Evolutionary conservation across 2,888 invertebrate genomes (phyloP).

Genomic region (Eilema griseolum): DNA sequence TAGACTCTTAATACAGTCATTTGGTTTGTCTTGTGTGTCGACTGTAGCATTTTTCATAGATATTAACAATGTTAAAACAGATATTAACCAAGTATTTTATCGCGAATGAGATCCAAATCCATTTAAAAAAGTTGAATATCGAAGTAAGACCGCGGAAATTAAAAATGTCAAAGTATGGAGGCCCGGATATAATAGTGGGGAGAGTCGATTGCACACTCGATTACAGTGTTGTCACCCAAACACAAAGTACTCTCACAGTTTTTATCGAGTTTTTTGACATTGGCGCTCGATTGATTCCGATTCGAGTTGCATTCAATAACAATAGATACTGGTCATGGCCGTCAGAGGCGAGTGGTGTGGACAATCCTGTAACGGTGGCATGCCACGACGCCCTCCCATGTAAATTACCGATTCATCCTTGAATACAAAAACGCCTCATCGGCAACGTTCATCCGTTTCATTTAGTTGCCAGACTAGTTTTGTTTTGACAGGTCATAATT

Average conservation of each 20-base stretch:
- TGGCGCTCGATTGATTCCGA: conserved; percentile 73
- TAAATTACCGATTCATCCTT: conserved; percentile 62
- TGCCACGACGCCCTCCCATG: conserved; percentile 57
- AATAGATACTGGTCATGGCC: conserved; percentile 76
- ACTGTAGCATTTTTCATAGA: not conserved
- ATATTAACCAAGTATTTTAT: not conserved
- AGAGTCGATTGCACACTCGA: conserved; percentile 65
- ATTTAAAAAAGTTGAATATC: conserved; percentile 13
- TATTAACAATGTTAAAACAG: not conserved
- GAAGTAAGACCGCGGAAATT: conserved; percentile 41
- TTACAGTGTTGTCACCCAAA: conserved; percentile 71
- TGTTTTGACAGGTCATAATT: conserved; percentile 50
- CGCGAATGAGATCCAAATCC: conserved; percentile 6
- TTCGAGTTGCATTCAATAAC: conserved; percentile 71
- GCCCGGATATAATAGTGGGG: conserved; percentile 51
- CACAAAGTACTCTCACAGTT: conserved; percentile 71
- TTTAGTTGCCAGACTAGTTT: conserved; percentile 40
- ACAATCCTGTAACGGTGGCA: conserved; percentile 60
- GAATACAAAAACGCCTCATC: conserved; percentile 49
- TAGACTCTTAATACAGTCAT: not conserved
- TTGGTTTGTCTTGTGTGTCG: not conserved
- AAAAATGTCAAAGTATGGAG: conserved; percentile 51
- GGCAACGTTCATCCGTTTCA: conserved; percentile 55
- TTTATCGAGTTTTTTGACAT: conserved; percentile 75
- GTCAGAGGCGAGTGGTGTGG: conserved; percentile 64